Evolutionary conservation across 2,797 vertebrate species (phyloP), one percentile per base, ranked within the genome.

Genomic region (Meda fulgida): DNA sequence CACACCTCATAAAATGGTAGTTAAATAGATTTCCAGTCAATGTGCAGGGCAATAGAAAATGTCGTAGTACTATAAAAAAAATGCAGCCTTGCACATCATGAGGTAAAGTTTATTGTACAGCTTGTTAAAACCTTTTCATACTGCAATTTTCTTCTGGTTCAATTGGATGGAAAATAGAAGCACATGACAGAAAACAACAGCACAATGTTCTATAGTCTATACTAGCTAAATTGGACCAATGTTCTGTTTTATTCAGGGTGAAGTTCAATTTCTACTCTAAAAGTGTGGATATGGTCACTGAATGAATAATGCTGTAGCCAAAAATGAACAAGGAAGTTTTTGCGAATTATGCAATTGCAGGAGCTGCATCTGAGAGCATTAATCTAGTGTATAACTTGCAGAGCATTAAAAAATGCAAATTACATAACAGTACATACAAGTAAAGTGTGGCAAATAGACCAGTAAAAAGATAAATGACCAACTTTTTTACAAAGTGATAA

Each of bases 381-480:
- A 77, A 84, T 77, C 72, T 55, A 76, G 40, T 26, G 43, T 53
- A 66, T 66, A 23, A 67, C n/a, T 67, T 69, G 2, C 46, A 67
- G 31, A 77, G 73, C 10, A 69, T 11, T n/a, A 3, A 55, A 53
- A 31, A 55, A 84, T 69, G 31, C 46, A 31, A 69, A 77, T 55
- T 19, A 5, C 58, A 46, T 14, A n/a, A 46, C 46, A 58, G 43
- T 55, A 75, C 29, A 75, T 75, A 51, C 11, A n/a, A 63, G 26
- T 69, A 70, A 55, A 70, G 4, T 72, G 1, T 43, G 23, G 16
- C 2, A 72, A 58, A 58, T 60, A 36, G 34, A 36, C 31, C 34
- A 67, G 34, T 23, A 38, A 67, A 67, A 36, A 67, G 18, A 69
- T 69, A 36, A 69, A 36, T 69, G 34, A 21, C 14, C 23, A 40